Base-by-base conservation (phyloP, 2,113 vertebrate genomes). In the Sinocyclocheilus grahami region DNA sequence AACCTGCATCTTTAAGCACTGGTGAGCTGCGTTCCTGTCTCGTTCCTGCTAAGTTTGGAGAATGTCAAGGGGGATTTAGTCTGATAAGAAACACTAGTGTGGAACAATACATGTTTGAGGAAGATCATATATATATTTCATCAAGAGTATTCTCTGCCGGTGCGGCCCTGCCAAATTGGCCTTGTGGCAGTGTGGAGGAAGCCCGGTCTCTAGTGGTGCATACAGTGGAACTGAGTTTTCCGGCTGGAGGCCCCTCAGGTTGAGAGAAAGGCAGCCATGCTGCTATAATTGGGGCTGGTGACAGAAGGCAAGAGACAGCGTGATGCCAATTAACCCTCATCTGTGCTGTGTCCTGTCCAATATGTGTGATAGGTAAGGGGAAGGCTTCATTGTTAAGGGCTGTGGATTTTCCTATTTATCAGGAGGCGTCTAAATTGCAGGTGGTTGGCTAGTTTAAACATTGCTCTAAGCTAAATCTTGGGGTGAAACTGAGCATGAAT, bases 41-140 rank as follows among this genome's bases (percentile, higher is more conserved):
- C 85, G 81, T 90, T 53, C 88, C 90, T 89, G 89, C 90, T 92
- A 90, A 91, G 84, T 89, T 86, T 86, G 89, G 79, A 89, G 86
- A 79, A 90, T 88, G 86, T 92, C 88, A 89, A 89, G 87, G 89
- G 87, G 86, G 86, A 90, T 90, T 87, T 88, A 63, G 91, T 76
- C 89, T 92, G 92, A 92, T 92, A 91, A 94, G 91, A 91, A 94
- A 93, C 92, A 92, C 89, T 86, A 91, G 93, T 33, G 90, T 76
- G 87, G 92, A 95, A 95, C 94, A 94, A 95, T 94, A 92, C 93
- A 93, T 93, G 92, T 94, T 94, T 93, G 92, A 93, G 93, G 91
- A 93, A 92, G 92, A 95, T 94, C 93, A 93, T 94, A 94, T 95
- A 93, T 94, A 95, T 95, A 94, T 95, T 94, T 95, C 90, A 95